Evolutionary conservation across 2,888 invertebrate species (phyloP).

Genomic region (Elysia crispata): DNA sequence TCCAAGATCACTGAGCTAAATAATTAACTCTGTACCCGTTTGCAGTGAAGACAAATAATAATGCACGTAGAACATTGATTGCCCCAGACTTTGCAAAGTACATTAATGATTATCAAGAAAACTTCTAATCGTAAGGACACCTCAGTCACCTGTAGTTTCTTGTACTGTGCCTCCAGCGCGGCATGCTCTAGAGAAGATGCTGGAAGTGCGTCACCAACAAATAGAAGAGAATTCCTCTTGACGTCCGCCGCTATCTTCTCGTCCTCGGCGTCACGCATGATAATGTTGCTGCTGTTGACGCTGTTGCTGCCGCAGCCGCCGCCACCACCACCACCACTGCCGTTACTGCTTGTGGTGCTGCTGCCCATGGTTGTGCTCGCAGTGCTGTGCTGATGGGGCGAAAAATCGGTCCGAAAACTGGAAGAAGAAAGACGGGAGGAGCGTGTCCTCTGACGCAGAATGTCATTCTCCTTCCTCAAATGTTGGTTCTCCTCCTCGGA

Average conservation of each 20-base stretch:
- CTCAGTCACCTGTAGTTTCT: conserved; percentile 37
- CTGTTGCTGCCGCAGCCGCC: too few species aligned
- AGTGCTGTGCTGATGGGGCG: neutral
- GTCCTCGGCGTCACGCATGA: conserved; percentile 35
- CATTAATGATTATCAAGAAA: too few species aligned
- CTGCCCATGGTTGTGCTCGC: neutral
- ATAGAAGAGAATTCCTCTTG: conserved; percentile 45
- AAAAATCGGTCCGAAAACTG: conserved; percentile 28
- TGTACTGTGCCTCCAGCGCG: conserved; percentile 44
- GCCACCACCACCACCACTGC: too few species aligned
- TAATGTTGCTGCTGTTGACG: neutral
- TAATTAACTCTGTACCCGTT: too few species aligned
- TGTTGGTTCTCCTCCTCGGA: conserved; percentile 44
- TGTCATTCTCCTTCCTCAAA: conserved; percentile 42
- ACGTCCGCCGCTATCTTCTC: conserved; percentile 42
- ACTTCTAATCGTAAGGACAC: too few species aligned
- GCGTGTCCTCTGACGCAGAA: conserved; percentile 40
- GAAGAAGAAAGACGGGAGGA: conserved; percentile 38
- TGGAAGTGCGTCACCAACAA: conserved; percentile 41
- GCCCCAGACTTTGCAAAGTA: too few species aligned
- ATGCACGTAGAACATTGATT: too few species aligned
- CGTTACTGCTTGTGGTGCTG: too few species aligned
- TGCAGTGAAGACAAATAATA: too few species aligned
- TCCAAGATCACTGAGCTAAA: too few species aligned
- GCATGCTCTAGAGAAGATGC: conserved; percentile 41